Evolutionary conservation across 2,888 invertebrate species (phyloP), one percentile per base, ranked within the genome.

Genomic region (Erebia palarica): DNA sequence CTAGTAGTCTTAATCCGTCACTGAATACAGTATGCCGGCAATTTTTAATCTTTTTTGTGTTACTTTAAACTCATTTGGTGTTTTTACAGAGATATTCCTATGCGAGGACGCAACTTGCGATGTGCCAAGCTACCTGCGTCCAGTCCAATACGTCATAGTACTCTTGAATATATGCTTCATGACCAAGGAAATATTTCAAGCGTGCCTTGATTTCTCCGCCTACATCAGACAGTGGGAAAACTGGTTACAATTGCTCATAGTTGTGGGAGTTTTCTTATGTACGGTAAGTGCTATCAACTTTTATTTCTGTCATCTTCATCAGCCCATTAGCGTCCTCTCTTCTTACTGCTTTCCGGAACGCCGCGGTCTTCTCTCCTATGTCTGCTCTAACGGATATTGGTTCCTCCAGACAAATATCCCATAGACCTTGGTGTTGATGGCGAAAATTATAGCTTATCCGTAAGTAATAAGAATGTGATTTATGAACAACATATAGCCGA

Each of bases 221-320:
- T 97, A 97, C 79, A 94, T 96, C 3, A 94, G 94, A 76, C 95
- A 96, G 76, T 97, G 97, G 96, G 97, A 97, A 84, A 97, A 97
- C 84, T 97, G 96, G 95, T 90, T 97, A 64, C 97, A 97, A 82
- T 95, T 96, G 95, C 89, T 96, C 21, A 96, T 97, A 65, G 95
- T 97, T 68, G 83, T 96, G 57, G 95, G 96, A 74, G 96, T 96
- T 0, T 95, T 96, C 80, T 84, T 95, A 64, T 96, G 96, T 82
- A 95, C 95, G 73, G 95, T 95, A 85, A 87, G 91, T 81, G 47
- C 51, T 57, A 18, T 2, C 3, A 57, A 18, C 18, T 18, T 57
- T 3, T 57, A 0, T 4, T 27, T 27, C 21, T 21, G 21, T 21
- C 21, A 21, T 21, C 21, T 21, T 21, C 21, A 21, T 21, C 21